Evolutionary conservation across 2,888 invertebrate genomes (phyloP).

Genomic region (Rotaria macrura): DNA sequence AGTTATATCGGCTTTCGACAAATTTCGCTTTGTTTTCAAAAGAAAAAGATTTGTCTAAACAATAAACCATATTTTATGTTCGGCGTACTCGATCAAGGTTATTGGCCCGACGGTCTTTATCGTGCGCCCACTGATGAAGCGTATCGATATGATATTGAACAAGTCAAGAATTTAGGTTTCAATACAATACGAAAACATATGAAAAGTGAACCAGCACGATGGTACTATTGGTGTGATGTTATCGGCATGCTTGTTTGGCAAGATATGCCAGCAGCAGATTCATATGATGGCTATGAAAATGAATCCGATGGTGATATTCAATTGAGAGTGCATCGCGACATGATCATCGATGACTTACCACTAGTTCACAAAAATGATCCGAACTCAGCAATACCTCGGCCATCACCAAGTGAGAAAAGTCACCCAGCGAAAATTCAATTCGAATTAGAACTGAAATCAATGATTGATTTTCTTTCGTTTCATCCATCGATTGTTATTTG

Average conservation of each 20-base stretch:
- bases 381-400: background rate
- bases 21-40: background rate
- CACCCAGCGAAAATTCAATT: background rate
- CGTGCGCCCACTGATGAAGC: background rate
- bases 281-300: background rate
- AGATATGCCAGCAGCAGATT: background rate
- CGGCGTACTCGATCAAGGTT: constrained; percentile 13
- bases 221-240: constrained; percentile 19
- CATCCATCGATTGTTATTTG: constrained; percentile 5
- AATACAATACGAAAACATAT: constrained; percentile 4
- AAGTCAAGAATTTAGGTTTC: background rate
- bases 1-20: constrained; percentile 1
- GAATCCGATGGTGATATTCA: background rate
- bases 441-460: background rate
- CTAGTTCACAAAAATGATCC: too few species aligned
- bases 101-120: constrained; percentile 12
- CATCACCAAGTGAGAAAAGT: background rate
- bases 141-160: background rate
- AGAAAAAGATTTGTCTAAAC: background rate
- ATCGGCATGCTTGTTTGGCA: background rate
- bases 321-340: background rate
- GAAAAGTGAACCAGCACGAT: background rate
- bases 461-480: background rate
- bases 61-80: background rate
- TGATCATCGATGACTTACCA: background rate